Conservation (phyloP, 1,140 invertebrate species). For the Anoplophora glabripennis region DNA sequence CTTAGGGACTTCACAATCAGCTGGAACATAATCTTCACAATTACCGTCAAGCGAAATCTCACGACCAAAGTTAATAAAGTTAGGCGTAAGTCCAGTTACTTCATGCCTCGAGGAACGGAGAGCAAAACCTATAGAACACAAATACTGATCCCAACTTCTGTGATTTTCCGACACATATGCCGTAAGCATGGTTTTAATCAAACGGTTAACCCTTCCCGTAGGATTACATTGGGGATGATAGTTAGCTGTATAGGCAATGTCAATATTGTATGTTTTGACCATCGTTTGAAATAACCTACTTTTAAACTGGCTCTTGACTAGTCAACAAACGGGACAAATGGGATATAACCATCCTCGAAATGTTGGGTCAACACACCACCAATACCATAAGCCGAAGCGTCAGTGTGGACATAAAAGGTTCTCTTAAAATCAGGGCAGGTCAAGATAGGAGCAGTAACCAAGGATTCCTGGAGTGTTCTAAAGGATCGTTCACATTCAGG, state of each 20-base stretch:
- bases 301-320: too few relatives aligned
- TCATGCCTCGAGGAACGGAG: constrained; percentile 39
- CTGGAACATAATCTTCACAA: background rate
- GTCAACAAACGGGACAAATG: too few relatives aligned
- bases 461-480: too few relatives aligned
- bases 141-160: constrained; percentile 35
- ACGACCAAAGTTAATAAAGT: constrained; percentile 25
- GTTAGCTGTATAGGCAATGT: constrained; percentile 5
- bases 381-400: too few relatives aligned
- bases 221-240: constrained; percentile 20
- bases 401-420: too few relatives aligned
- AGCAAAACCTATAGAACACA: constrained; percentile 30
- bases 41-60: background rate
- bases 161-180: constrained; percentile 40
- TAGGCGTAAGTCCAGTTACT: constrained; percentile 37
- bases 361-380: too few relatives aligned
- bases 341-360: too few relatives aligned
- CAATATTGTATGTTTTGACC: background rate
- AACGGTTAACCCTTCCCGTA: background rate
- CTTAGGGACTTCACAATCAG: background rate
- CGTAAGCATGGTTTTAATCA: constrained; percentile 36
- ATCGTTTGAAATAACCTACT: background rate
- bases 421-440: too few relatives aligned
- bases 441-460: too few relatives aligned
- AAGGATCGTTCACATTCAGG: constrained; percentile 15